Base-by-base conservation (phyloP, 2,888 invertebrate genomes). In the Parnassius mnemosyne region DNA sequence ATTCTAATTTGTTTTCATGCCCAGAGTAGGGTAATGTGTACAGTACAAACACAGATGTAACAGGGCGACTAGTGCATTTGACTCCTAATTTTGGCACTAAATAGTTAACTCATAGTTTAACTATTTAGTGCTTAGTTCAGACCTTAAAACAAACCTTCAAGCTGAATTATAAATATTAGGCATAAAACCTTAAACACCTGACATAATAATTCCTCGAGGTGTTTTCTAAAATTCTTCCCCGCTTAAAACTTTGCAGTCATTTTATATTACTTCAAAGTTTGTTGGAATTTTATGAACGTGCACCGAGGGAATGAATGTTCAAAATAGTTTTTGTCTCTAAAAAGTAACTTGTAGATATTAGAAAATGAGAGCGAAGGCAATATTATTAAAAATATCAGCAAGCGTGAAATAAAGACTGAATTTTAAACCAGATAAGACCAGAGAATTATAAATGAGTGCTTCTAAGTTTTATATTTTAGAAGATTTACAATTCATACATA, bases 221-320 rank as follows among this genome's bases (percentile, higher is more conserved):
- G 13, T 51, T 55, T 55, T 49, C 54, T 1, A 42, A 34, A 60
- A 60, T 60, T 51, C 43, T 20, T 53, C 13, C n/a, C 52, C 52
- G 12, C 41, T 56, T 50, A 52, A 61, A 61, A 61, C 51, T 56
- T 56, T 25, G 34, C 47, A 56, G n/a, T 42, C 61, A 56, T 13
- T 52, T 52, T 56, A 46, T 12, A 56, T 55, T 16, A 61, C 52
- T 56, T 56, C 16, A 47, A 46, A 44, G 57, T 52, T 25, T 9
- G 12, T 41, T n/a, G 34, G 12, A 49, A 52, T 44, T 52, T 61
- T 20, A 52, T 41, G 41, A 53, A 56, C 25, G 7, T 52, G 46
- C 46, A 54, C 49, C 49, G 43, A 34, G 41, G 43, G 11, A 61
- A 53, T 41, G 41, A 47, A 60, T 49, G 46, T 41, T 53, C 20